Conservation (phyloP, 2,797 vertebrate species). For the Gambelia wislizenii region DNA sequence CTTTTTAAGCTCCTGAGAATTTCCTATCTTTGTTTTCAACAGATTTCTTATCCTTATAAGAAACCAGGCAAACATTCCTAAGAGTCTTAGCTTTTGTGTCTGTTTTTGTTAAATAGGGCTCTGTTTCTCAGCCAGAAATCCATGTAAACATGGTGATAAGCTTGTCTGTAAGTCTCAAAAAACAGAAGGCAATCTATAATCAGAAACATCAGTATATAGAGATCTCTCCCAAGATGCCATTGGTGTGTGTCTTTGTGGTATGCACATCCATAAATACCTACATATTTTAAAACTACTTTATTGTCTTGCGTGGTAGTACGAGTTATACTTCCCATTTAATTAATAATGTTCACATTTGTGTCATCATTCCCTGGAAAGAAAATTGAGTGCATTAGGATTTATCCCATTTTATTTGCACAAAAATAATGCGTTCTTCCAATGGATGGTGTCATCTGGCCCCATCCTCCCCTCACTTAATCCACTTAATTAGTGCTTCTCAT, state of each 20-base stretch:
- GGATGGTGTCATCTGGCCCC: not conserved
- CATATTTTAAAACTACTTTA: no score
- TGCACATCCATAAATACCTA: no score
- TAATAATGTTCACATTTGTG: not conserved
- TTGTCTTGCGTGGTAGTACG: no score
- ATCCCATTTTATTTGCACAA: not conserved
- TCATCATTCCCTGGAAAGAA: not conserved
- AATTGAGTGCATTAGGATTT: not conserved
- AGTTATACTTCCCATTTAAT: not conserved
- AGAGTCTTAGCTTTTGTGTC: not conserved
- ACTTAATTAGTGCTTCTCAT: no score
- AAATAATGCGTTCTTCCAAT: not conserved
- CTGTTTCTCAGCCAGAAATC: not conserved
- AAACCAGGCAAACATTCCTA: not conserved
- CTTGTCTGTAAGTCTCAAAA: not conserved
- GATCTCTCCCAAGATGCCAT: not conserved
- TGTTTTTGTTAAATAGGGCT: not conserved
- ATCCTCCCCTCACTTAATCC: not conserved
- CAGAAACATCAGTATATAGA: not conserved
- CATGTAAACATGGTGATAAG: not conserved
- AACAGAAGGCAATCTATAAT: constrained; percentile 1
- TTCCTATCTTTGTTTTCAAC: not conserved
- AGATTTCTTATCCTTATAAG: not conserved
- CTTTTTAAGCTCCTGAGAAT: not conserved
- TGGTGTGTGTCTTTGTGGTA: no score